phyloP scores from a whole-genome alignment of 2,888 invertebrate genomes.

The Hypolimnas misippus region DNA sequence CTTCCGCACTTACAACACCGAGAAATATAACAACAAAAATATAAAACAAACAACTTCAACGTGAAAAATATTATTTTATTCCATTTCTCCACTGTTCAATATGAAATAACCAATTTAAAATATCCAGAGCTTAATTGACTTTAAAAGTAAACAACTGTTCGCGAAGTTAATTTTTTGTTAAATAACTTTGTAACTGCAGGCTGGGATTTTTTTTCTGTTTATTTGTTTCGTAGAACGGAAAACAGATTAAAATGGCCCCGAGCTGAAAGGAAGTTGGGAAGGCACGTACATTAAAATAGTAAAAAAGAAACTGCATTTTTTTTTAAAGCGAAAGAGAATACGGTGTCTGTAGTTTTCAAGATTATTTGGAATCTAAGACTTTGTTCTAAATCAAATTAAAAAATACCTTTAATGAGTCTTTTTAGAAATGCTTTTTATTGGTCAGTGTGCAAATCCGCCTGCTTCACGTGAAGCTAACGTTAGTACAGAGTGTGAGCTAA shows the following conservation, averaged over 20 bases:
- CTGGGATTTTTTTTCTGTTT: constrained; percentile 52
- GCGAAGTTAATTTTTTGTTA: constrained; percentile 55
- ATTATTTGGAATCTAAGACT: constrained; percentile 11
- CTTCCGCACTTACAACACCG: too few species aligned
- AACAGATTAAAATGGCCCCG: constrained; percentile 78
- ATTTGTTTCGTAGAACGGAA: constrained; percentile 60
- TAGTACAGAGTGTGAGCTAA: too few species aligned
- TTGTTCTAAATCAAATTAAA: not conserved
- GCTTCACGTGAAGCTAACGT: too few species aligned
- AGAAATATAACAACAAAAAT: not conserved
- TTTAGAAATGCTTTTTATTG: too few species aligned
- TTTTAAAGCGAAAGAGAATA: constrained; percentile 56
- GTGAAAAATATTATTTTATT: not conserved
- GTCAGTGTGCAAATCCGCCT: too few species aligned
- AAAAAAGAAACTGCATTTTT: constrained; percentile 57
- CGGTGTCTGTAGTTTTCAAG: constrained; percentile 45
- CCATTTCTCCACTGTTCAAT: constrained; percentile 5
- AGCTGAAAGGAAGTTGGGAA: constrained; percentile 68
- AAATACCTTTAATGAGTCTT: too few species aligned
- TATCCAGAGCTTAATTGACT: constrained; percentile 35
- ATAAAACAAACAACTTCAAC: not conserved
- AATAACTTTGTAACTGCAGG: constrained; percentile 57
- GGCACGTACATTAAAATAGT: constrained; percentile 76
- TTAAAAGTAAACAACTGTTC: constrained; percentile 42
- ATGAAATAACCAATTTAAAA: constrained; percentile 12